phyloP scores from a whole-genome alignment of 2,797 vertebrate genomes.

The Microcaecilia unicolor region DNA sequence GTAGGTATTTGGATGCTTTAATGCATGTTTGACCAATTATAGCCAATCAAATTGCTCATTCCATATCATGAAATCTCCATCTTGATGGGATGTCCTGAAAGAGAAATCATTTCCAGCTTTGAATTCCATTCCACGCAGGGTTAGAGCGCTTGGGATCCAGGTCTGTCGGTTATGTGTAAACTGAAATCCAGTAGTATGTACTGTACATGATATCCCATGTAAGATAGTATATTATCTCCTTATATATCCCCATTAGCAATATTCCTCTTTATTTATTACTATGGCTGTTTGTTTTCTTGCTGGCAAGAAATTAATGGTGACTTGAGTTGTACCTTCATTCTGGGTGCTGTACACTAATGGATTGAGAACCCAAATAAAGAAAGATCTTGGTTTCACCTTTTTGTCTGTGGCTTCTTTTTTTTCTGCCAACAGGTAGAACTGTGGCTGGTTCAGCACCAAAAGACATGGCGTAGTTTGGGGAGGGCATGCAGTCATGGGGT shows the following conservation, averaged over 20 bases:
- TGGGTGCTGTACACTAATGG: background rate
- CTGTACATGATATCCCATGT: background rate
- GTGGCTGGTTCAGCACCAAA: too few species aligned
- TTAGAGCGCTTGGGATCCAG: slow-evolving; percentile 8
- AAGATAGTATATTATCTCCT: accelerated
- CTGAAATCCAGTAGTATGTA: background rate
- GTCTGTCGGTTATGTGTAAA: background rate
- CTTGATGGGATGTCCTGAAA: too few species aligned
- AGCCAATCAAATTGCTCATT: too few species aligned
- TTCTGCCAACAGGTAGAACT: too few species aligned
- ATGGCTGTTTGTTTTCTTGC: slow-evolving; percentile 46
- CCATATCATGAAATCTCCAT: too few species aligned
- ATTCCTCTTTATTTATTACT: slow-evolving; percentile 39
- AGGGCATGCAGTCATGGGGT: too few species aligned
- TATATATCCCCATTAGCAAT: background rate
- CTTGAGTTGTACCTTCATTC: background rate
- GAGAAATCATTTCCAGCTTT: background rate
- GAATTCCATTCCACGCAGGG: background rate
- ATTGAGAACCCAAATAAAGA: too few species aligned
- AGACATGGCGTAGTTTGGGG: too few species aligned
- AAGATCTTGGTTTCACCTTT: too few species aligned
- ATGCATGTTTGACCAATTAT: too few species aligned
- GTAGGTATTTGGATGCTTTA: too few species aligned
- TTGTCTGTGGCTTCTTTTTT: too few species aligned
- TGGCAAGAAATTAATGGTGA: slow-evolving; percentile 38